Evolutionary conservation across 1,140 invertebrate species (phyloP), one percentile per base, ranked within the genome.

Genomic region (Thalassaphorura encarpata): DNA sequence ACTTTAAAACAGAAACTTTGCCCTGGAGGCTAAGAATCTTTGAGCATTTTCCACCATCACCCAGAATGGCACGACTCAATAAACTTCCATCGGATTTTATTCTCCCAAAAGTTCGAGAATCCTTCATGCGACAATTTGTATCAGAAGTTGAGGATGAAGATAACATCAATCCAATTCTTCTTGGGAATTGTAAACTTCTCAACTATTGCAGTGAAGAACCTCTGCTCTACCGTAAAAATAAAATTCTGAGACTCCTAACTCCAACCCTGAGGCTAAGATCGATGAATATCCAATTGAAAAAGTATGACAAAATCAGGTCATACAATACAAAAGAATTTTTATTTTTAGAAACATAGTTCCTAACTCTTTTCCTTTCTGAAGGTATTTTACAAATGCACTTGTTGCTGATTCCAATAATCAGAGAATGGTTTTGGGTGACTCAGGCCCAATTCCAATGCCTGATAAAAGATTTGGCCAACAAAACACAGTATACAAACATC

Each of bases 71-170:
- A 0, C 85, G 85, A 56, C 73, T 99, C 16, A 89, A 96, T 69
- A 92, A 93, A 78, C 84, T 96, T 16, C 89, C 92, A 1, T 89
- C 87, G 8, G 95, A 99, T 70, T 99, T 99, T 67, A 88, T 83
- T 69, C 75, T 97, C 23, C 94, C 96, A 18, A 97, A 97, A 73
- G 90, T 98, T 0, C 78, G 96, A 33, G 96, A 99, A 71, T 97
- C 92, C 70, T 99, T 99, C 71, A 97, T 99, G 89, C 79, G 93
- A 24, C 92, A 97, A 69, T 99, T 98, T 72, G 87, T 95, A 63
- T 71, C 36, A 60, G 89, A 92, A 70, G 81, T 83, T 31, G 87
- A 89, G 67, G 79, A 85, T 52, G 85, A 85, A 55, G 85, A 85
- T 66, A 84, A 86, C 31, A 64, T 64, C 19, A 64, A 64, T 46